Conservation (phyloP, 2,797 vertebrate genomes). For the Hoplostethus atlanticus region DNA sequence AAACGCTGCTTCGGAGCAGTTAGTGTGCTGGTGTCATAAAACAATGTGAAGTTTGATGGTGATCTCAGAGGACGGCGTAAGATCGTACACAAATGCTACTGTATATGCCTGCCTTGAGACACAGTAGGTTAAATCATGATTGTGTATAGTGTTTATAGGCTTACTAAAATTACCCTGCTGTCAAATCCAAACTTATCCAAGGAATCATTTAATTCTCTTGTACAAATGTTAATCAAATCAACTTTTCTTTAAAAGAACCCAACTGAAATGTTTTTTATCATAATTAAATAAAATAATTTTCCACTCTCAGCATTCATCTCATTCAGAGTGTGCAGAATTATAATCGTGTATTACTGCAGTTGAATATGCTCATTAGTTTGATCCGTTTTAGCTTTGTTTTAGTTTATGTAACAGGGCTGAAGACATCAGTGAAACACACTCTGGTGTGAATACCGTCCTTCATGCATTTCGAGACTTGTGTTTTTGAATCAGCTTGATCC, state of each 20-base stretch:
- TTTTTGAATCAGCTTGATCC: slow-evolving; percentile 14
- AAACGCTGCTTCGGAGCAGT: slow-evolving; percentile 8
- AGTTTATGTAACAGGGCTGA: slow-evolving; percentile 5
- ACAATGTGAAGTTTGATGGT: slow-evolving; percentile 3
- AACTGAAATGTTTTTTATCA: too few relatives aligned
- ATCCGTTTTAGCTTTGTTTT: slow-evolving; percentile 17
- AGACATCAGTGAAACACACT: slow-evolving; percentile 48
- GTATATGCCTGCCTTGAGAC: too few relatives aligned
- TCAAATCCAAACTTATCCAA: background rate
- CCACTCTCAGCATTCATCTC: too few relatives aligned
- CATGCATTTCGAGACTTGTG: slow-evolving; percentile 18
- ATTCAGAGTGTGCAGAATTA: background rate
- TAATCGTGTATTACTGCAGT: slow-evolving; percentile 2
- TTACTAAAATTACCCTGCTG: slow-evolving; percentile 5
- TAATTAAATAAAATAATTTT: too few relatives aligned
- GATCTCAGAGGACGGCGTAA: slow-evolving; percentile 2
- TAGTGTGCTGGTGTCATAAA: background rate
- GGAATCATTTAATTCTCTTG: background rate
- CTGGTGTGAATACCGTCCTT: slow-evolving; percentile 23
- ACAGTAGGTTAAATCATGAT: background rate
- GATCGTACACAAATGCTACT: background rate
- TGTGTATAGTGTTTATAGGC: background rate
- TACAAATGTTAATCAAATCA: background rate
- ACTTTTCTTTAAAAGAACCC: too few relatives aligned
- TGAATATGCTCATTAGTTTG: background rate